These are phyloP conservation scores for Sapayoa aenigma DNA, from an alignment of 2,113 vertebrate species.

Conservation along the genomic window DNA sequence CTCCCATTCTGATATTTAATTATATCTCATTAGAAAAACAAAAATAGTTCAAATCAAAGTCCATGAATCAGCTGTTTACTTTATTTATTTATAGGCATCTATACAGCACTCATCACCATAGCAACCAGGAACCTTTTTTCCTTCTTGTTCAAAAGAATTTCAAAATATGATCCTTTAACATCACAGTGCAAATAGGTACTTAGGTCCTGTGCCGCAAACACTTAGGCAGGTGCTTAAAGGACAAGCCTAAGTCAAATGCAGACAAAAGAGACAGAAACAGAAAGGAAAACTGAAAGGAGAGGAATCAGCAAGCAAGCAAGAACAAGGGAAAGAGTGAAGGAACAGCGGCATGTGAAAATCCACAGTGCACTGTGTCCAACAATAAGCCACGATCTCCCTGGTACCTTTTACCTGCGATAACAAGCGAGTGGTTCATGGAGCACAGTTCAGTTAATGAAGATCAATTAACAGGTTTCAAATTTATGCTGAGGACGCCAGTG, in stretches of 20 bases:
- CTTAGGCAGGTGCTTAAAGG: background rate
- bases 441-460: background rate
- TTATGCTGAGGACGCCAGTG: background rate
- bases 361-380: background rate
- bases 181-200: background rate
- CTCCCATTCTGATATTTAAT: constrained; percentile 9
- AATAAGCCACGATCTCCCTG: background rate
- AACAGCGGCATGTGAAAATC: background rate
- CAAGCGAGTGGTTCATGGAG: background rate
- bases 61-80: constrained; percentile 46
- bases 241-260: background rate
- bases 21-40: constrained; percentile 24
- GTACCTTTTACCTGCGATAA: background rate
- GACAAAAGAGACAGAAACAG: background rate
- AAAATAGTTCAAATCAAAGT: constrained; percentile 39
- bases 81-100: constrained; percentile 56
- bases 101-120: background rate
- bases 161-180: background rate
- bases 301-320: background rate
- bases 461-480: background rate
- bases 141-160: constrained; percentile 19
- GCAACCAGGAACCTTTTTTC: constrained; percentile 15
- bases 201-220: background rate
- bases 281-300: background rate
- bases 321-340: background rate